Base-by-base conservation (phyloP, 2,113 vertebrate species). In the Micronycteris hirsuta region DNA sequence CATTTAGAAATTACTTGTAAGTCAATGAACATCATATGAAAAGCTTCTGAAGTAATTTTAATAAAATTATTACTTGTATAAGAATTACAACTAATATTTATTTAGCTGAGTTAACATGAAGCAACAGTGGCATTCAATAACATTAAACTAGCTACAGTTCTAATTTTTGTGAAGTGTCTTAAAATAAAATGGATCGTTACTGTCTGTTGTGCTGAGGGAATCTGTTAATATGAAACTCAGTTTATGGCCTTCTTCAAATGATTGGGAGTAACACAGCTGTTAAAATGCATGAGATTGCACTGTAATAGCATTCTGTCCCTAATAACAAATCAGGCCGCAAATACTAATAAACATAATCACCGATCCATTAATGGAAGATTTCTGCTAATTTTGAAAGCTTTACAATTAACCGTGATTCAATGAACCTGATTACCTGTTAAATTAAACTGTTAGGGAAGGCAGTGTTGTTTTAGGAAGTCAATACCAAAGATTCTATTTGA, bases 221-320 rank as follows among this genome's bases (percentile, higher is more conserved):
- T 96, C 43, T 96, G 76, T 93, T 84, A 78, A 52, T 71, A 56
- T 58, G 0, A 93, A 49, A 96, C 94, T 92, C 85, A 63, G 19
- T 97, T 96, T 88, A 97, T 5, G 94, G 31, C n/a, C 54, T 96
- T 63, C 67, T 92, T 93, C 33, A 68, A 97, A 96, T 85, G 49
- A 94, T 36, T 86, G 58, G 90, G 83, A 96, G 96, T 97, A 97
- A 94, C 31, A 93, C 33, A 97, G 94, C 28, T 96, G 94, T 97
- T 97, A 97, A 98, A 98, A 98, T 96, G 70, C 76, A 97, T 17
- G n/a, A 97, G 87, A 97, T 96, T 96, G 95, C 41, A 85, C n/a
- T 33, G 90, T 86, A 96, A 89, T 63, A 93, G 65, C 43, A 86
- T 67, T 83, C 89, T 94, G 73, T 93, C 97, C 61, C 49, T 65